phyloP scores from a whole-genome alignment of 1,140 invertebrate genomes.

The Micrasema longulum region DNA sequence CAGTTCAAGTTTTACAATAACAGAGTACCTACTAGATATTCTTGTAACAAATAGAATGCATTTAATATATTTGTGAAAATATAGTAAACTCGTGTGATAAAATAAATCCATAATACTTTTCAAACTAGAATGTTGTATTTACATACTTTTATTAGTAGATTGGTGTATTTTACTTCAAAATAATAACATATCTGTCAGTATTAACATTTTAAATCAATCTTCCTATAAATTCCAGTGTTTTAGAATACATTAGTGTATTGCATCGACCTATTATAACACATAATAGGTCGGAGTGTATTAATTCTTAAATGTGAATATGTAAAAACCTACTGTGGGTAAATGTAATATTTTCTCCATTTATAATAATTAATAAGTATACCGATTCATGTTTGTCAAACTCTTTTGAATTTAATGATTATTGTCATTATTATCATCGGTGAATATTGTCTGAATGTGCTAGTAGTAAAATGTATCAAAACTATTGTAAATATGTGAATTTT shows the following conservation, averaged over 20 bases:
- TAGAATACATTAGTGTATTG: slow-evolving; percentile 14
- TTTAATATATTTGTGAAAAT: too few species aligned
- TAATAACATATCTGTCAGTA: slow-evolving; percentile 24
- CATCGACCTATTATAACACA: too few species aligned
- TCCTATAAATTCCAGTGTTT: slow-evolving; percentile 9
- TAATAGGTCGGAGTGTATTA: too few species aligned
- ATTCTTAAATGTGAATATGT: slow-evolving; percentile 20
- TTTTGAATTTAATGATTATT: slow-evolving; percentile 4
- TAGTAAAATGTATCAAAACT: slow-evolving; percentile 11
- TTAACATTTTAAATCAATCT: slow-evolving; percentile 3
- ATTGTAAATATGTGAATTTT: slow-evolving; percentile 9
- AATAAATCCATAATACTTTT: slow-evolving; percentile 9
- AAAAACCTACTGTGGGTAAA: slow-evolving; percentile 16
- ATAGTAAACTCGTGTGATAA: neutral
- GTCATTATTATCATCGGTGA: too few species aligned
- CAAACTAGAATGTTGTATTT: neutral
- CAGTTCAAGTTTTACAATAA: too few species aligned
- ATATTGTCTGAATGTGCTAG: slow-evolving; percentile 21
- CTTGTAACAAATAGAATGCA: neutral
- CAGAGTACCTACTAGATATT: neutral
- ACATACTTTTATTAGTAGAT: slow-evolving; percentile 14
- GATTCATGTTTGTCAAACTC: slow-evolving; percentile 14
- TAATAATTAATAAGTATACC: neutral
- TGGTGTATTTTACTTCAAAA: slow-evolving; percentile 12
- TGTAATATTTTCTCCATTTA: slow-evolving; percentile 16